Conservation (phyloP, 2,113 vertebrate species). For the Albula glossodonta region DNA sequence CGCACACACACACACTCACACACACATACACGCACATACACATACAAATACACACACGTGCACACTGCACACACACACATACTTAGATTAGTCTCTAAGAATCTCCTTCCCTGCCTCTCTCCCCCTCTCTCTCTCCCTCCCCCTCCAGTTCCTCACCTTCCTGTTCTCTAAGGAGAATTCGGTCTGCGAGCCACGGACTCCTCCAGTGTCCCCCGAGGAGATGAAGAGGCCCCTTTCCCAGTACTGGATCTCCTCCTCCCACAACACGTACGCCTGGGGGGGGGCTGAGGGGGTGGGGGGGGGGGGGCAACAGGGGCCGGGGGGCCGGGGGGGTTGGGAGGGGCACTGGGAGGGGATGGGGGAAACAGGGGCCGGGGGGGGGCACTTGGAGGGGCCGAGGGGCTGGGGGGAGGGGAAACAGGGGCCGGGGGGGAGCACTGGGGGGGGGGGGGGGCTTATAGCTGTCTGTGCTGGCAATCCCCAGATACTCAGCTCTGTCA, state of each 20-base stretch:
- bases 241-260: conserved; percentile 88
- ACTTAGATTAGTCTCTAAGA: background rate
- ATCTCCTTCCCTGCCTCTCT: background rate
- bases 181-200: conserved; percentile 69
- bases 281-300: background rate
- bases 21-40: background rate
- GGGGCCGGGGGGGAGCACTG: too few relatives aligned
- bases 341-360: background rate
- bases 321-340: background rate
- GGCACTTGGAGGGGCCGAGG: too few relatives aligned
- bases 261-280: conserved; percentile 75
- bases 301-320: background rate
- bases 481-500: too few relatives aligned
- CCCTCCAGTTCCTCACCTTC: conserved; percentile 76
- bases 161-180: conserved; percentile 85
- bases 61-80: background rate
- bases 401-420: too few relatives aligned
- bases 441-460: too few relatives aligned
- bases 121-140: background rate
- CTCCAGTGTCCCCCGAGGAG: conserved; percentile 68
- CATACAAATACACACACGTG: background rate
- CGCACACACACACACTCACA: background rate
- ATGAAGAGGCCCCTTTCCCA: conserved; percentile 83
- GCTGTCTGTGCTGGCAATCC: too few relatives aligned
- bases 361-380: too few relatives aligned